Percentiles rank a stretch among this genome's conserved stretches.
These are phyloP conservation scores for Cyanoramphus novaezelandiae DNA, from an alignment of 2,113 vertebrate species.

Conservation along the genomic window DNA sequence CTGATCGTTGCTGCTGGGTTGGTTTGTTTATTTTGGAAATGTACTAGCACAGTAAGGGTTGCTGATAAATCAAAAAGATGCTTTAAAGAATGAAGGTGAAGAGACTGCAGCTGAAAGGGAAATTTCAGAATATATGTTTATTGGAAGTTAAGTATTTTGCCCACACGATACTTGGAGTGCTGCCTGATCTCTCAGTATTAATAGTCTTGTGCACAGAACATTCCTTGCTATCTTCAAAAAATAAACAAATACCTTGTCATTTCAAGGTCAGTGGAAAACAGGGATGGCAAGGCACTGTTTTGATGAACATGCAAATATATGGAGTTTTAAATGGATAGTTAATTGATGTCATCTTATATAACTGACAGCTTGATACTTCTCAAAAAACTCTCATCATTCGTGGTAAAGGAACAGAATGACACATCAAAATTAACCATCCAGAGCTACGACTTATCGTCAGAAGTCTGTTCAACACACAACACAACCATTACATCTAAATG, in stretches of 20 bases:
- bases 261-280: conserved; percentile 20
- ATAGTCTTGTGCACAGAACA: not conserved
- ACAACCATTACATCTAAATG: not conserved
- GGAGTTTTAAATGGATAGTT: not conserved
- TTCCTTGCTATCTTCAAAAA: conserved; percentile 3
- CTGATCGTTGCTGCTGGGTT: not conserved
- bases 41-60: not conserved
- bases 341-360: not conserved
- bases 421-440: not conserved
- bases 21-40: not conserved
- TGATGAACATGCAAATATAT: not conserved
- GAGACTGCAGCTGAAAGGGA: not conserved
- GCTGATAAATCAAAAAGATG: not conserved
- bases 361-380: not conserved
- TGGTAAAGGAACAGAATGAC: not conserved
- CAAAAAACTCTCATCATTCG: not conserved
- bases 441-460: conserved; percentile 2
- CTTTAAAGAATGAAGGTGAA: not conserved
- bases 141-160: conserved; percentile 27
- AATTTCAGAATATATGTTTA: conserved; percentile 3
- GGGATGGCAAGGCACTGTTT: not conserved
- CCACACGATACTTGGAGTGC: not conserved
- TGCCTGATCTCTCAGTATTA: conserved; percentile 13
- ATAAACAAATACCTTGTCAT: not conserved
- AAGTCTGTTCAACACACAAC: not conserved